A percentile compares a stretch with the other conserved stretches of the same genome.
Evolutionary conservation across 1,140 invertebrate genomes (phyloP).

Genomic region (Notospermus geniculatus): DNA sequence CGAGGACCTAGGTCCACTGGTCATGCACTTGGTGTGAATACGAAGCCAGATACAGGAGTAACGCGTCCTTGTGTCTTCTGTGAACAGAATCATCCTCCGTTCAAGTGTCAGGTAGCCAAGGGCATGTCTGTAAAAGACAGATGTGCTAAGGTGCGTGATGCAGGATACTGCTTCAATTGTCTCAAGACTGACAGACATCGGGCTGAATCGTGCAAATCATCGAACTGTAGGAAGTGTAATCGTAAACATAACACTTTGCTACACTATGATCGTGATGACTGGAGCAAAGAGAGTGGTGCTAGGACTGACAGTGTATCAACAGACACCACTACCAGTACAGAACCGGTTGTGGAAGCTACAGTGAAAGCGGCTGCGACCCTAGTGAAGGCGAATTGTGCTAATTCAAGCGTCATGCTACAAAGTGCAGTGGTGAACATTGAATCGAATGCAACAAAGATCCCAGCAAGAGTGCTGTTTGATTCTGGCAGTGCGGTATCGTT

Average conservation of each 20-base stretch:
- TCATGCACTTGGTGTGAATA: background rate
- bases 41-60: background rate
- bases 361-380: background rate
- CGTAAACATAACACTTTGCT: background rate
- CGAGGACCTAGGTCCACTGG: background rate
- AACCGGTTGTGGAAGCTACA: background rate
- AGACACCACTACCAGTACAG: background rate
- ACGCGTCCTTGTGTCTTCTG: background rate
- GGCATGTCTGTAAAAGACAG: background rate
- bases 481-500: background rate
- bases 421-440: background rate
- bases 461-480: background rate
- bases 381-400: background rate
- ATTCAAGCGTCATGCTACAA: background rate
- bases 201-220: background rate
- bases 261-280: background rate
- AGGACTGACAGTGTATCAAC: background rate
- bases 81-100: background rate
- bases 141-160: background rate
- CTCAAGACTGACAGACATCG: background rate
- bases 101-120: background rate
- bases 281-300: background rate
- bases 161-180: background rate
- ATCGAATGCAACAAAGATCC: background rate
- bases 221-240: background rate